These are phyloP conservation scores for Piscicola geometra DNA, from an alignment of 2,888 invertebrate genomes.

Conservation along the genomic window DNA sequence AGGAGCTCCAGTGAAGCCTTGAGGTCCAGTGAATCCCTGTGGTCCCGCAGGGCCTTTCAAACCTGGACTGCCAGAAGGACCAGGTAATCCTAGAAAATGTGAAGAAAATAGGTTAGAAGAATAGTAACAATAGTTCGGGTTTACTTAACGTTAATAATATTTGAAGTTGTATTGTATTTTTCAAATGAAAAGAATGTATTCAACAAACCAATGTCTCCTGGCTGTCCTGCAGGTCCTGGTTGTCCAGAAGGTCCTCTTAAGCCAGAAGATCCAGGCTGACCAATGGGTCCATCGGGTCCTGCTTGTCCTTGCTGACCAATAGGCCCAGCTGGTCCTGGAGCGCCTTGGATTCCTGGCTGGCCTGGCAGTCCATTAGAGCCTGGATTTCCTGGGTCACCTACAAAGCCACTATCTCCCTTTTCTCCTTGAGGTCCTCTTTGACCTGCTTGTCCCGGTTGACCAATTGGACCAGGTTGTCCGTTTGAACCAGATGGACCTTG, in stretches of 20 bases:
- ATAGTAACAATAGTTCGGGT: no score
- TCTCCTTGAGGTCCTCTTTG: conserved; percentile 13
- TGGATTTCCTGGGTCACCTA: conserved; percentile 26
- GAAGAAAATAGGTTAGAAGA: neutral
- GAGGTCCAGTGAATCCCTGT: conserved; percentile 32
- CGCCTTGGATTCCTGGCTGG: conserved; percentile 3
- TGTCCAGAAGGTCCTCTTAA: conserved; percentile 1
- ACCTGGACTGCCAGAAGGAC: conserved; percentile 20
- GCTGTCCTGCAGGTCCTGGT: neutral
- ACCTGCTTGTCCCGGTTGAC: conserved; percentile 23
- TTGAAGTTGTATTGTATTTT: neutral
- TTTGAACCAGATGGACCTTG: conserved; percentile 30
- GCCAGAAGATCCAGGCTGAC: conserved; percentile 16
- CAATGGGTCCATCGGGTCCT: conserved; percentile 46
- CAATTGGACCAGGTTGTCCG: conserved; percentile 33
- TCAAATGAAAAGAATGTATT: neutral
- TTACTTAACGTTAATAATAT: no score
- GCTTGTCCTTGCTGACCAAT: conserved; percentile 46
- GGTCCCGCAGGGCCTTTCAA: conserved; percentile 35
- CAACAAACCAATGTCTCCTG: neutral
- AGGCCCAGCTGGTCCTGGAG: conserved; percentile 37
- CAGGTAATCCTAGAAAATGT: neutral
- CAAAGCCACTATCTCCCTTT: neutral
- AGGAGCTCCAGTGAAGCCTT: conserved; percentile 30
- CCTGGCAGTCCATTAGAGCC: neutral